Percentiles rank a stretch among this genome's conserved stretches.
Conservation (phyloP, 2,113 vertebrate species). For the Microcebus tavaratra region DNA sequence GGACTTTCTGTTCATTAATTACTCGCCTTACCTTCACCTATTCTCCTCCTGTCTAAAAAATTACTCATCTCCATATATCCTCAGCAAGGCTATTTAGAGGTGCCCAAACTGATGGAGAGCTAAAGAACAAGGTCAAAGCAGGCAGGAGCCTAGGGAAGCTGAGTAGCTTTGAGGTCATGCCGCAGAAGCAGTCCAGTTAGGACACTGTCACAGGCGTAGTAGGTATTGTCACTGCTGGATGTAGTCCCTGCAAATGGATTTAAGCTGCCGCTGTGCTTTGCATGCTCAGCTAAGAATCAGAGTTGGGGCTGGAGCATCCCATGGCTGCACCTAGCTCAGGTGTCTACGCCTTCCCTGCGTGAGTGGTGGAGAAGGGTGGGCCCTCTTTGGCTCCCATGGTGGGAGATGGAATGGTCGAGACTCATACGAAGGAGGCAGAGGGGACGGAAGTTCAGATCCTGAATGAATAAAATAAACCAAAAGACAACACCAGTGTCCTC, state of each 20-base stretch:
- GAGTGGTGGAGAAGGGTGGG: no score
- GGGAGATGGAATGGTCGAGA: background rate
- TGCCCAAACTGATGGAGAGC: background rate
- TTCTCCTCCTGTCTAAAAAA: slow-evolving; percentile 40
- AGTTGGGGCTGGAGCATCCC: background rate
- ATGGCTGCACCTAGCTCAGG: background rate
- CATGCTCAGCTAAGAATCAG: background rate
- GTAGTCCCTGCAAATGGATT: background rate
- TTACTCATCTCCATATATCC: background rate
- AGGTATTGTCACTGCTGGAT: background rate
- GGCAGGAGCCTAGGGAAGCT: background rate
- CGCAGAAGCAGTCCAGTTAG: background rate
- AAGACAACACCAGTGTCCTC: background rate
- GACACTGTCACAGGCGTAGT: background rate
- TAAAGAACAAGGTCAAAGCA: background rate
- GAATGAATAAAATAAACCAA: background rate
- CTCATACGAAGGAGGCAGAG: background rate
- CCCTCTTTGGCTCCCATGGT: background rate
- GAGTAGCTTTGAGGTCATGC: background rate
- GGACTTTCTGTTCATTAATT: slow-evolving; percentile 59
- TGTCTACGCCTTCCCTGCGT: background rate
- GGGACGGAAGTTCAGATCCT: background rate
- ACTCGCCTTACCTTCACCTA: slow-evolving; percentile 3
- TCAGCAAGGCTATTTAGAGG: background rate
- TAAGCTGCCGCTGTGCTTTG: background rate